A percentile compares a stretch with the other conserved stretches of the same genome.
Evolutionary conservation across 2,888 invertebrate genomes (phyloP).

Genomic region (Diadromus collaris): DNA sequence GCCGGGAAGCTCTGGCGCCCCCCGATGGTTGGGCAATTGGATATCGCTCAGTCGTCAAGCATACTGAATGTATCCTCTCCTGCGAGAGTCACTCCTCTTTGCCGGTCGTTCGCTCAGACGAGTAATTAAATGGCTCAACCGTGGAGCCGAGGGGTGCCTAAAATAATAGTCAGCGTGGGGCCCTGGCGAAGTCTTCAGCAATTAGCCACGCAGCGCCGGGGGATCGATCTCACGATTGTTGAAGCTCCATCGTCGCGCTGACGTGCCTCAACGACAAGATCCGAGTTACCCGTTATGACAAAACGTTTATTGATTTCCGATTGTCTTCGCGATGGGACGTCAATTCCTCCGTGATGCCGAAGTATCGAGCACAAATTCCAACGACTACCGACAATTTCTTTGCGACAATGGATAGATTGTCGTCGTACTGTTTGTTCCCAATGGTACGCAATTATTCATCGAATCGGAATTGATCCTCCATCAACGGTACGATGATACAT

Average conservation of each 20-base stretch:
- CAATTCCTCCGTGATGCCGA: neutral
- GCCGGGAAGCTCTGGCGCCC: neutral
- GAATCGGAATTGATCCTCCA: neutral
- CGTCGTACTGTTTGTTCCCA: neutral
- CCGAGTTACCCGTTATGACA: neutral
- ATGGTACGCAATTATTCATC: neutral
- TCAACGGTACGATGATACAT: neutral
- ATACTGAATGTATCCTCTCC: neutral
- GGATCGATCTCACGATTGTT: constrained; percentile 12
- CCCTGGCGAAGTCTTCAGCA: neutral
- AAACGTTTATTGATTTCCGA: constrained; percentile 7
- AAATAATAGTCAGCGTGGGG: constrained; percentile 32
- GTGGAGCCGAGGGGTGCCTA: neutral
- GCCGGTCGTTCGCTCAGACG: constrained; percentile 1
- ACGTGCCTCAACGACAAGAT: neutral
- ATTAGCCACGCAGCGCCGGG: constrained; percentile 1
- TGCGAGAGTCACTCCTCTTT: constrained; percentile 5
- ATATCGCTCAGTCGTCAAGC: neutral
- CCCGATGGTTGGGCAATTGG: neutral
- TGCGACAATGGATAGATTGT: neutral
- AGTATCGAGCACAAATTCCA: neutral
- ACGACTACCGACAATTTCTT: neutral
- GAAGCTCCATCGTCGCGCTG: neutral
- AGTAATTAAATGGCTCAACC: constrained; percentile 4
- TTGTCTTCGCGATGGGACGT: neutral